These are phyloP conservation scores for Callaeas wilsoni DNA, from an alignment of 2,113 vertebrate species.

Conservation along the genomic window DNA sequence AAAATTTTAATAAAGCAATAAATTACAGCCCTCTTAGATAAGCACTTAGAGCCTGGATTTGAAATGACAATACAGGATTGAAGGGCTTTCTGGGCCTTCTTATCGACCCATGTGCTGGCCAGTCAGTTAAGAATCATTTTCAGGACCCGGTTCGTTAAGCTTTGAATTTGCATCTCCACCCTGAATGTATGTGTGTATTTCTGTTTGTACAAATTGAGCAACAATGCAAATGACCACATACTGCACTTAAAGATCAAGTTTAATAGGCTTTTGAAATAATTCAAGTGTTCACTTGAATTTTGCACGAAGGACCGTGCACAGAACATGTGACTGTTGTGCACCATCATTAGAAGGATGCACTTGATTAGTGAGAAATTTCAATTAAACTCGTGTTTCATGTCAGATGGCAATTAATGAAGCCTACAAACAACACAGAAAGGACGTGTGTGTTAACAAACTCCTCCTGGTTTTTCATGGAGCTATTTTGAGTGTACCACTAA, in stretches of 20 bases:
- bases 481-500: not conserved
- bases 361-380: not conserved
- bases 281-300: not conserved
- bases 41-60: conserved; percentile 6
- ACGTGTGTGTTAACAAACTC: not conserved
- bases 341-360: not conserved
- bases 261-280: not conserved
- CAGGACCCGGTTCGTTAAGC: conserved; percentile 22
- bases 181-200: not conserved
- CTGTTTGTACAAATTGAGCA: not conserved
- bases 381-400: not conserved
- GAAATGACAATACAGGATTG: conserved; percentile 43
- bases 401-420: not conserved
- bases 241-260: not conserved
- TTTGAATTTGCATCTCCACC: conserved; percentile 31
- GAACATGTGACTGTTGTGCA: not conserved
- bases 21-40: conserved; percentile 44
- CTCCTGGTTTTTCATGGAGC: not conserved
- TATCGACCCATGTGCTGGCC: not conserved
- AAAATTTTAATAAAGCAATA: conserved; percentile 57
- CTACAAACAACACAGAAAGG: not conserved
- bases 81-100: not conserved
- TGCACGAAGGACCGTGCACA: not conserved
- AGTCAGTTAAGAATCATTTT: conserved; percentile 33
- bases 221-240: not conserved